These are phyloP conservation scores for Eilema depressum DNA, from an alignment of 2,888 invertebrate genomes.

Conservation along the genomic window DNA sequence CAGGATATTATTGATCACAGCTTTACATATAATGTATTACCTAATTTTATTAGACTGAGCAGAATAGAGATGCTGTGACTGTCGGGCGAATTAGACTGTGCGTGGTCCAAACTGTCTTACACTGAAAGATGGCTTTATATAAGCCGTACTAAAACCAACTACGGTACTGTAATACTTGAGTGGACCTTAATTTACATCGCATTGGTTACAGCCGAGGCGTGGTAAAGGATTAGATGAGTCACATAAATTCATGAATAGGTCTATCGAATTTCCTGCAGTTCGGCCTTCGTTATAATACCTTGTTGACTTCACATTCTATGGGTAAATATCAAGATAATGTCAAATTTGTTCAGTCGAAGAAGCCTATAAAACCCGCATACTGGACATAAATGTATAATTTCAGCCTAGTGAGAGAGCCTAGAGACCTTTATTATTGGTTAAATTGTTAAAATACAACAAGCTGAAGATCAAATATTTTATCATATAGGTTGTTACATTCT, in stretches of 20 bases:
- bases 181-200: background rate
- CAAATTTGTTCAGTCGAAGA: background rate
- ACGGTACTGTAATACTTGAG: background rate
- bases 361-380: background rate
- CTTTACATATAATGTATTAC: background rate
- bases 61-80: background rate
- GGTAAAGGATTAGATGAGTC: background rate
- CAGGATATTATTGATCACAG: slow-evolving; percentile 14
- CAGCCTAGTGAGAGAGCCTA: background rate
- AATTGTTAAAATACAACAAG: background rate
- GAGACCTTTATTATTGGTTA: background rate
- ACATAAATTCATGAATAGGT: too few relatives aligned
- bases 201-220: background rate
- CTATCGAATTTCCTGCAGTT: background rate
- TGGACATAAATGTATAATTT: background rate
- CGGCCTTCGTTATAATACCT: too few relatives aligned
- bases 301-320: too few relatives aligned
- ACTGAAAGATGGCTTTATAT: background rate
- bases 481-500: background rate
- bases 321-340: too few relatives aligned
- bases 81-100: background rate
- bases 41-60: background rate
- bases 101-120: background rate
- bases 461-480: background rate
- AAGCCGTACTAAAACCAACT: background rate